Percentiles rank a stretch among this genome's conserved stretches.
Evolutionary conservation across 2,113 vertebrate species (phyloP).

Genomic region (Platichthys stellatus): DNA sequence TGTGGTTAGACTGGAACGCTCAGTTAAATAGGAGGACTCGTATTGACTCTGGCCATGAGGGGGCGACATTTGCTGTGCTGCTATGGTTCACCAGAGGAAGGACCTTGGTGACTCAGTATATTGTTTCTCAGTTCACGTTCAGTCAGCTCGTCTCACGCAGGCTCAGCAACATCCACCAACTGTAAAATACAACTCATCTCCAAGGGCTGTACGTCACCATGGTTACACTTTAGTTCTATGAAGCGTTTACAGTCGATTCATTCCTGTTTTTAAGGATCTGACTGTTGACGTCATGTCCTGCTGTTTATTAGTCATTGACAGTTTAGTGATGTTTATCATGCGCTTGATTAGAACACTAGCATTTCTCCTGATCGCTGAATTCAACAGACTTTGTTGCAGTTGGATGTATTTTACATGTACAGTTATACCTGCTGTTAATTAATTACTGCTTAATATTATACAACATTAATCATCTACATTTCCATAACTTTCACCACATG

Average conservation of each 20-base stretch:
- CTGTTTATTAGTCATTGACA: not conserved
- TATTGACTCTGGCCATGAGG: slow-evolving; percentile 56
- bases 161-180: not conserved
- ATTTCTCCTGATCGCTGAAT: too few species aligned
- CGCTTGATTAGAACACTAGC: too few species aligned
- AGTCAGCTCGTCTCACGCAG: not conserved
- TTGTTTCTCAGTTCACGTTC: slow-evolving; percentile 3
- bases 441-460: too few species aligned
- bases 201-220: not conserved
- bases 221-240: too few species aligned
- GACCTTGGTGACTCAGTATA: not conserved
- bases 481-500: too few species aligned
- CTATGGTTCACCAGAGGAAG: not conserved
- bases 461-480: too few species aligned
- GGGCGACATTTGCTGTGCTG: slow-evolving; percentile 56
- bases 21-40: not conserved
- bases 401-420: too few species aligned
- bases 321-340: not conserved
- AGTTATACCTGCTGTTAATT: too few species aligned
- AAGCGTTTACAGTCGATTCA: not conserved
- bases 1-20: not conserved
- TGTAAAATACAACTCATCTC: slow-evolving; percentile 12
- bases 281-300: not conserved
- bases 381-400: too few species aligned
- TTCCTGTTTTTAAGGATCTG: not conserved